Percentiles rank a stretch among this genome's conserved stretches.
Conservation (phyloP, 2,888 invertebrate genomes). For the Platycnemis pennipes region DNA sequence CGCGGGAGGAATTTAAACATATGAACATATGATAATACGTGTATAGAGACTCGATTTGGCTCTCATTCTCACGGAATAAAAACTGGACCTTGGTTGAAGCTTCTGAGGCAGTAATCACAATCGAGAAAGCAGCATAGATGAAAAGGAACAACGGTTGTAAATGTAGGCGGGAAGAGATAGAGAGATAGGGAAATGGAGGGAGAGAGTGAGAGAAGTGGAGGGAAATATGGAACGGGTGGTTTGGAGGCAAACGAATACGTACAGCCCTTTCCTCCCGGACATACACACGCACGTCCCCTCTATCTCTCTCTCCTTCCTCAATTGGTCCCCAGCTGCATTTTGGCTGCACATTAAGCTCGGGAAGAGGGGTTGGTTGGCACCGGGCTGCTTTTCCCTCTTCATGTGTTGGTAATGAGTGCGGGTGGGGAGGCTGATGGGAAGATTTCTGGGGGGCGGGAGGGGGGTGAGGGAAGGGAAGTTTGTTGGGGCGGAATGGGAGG, state of each 20-base stretch:
- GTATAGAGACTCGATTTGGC: too few species aligned
- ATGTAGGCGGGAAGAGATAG: too few species aligned
- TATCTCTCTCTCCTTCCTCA: constrained; percentile 21
- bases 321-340: not conserved
- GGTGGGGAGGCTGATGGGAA: not conserved
- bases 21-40: too few species aligned
- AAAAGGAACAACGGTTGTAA: too few species aligned
- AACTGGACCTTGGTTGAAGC: too few species aligned
- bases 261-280: not conserved
- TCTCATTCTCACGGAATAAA: too few species aligned
- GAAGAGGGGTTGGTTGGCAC: not conserved
- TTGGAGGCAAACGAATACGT: not conserved
- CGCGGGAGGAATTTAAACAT: too few species aligned
- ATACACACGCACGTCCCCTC: not conserved
- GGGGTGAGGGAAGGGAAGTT: not conserved
- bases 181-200: too few species aligned
- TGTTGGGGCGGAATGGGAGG: too few species aligned
- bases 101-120: too few species aligned
- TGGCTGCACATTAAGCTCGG: constrained; percentile 13
- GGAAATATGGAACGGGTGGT: not conserved
- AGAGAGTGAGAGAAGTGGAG: constrained; percentile 12
- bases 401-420: constrained; percentile 2
- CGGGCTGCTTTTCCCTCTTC: not conserved
- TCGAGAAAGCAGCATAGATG: too few species aligned
- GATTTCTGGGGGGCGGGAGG: not conserved